phyloP scores from a whole-genome alignment of 37 sponge, comb jelly and placozoan genomes.

The Halichondria panicea region DNA sequence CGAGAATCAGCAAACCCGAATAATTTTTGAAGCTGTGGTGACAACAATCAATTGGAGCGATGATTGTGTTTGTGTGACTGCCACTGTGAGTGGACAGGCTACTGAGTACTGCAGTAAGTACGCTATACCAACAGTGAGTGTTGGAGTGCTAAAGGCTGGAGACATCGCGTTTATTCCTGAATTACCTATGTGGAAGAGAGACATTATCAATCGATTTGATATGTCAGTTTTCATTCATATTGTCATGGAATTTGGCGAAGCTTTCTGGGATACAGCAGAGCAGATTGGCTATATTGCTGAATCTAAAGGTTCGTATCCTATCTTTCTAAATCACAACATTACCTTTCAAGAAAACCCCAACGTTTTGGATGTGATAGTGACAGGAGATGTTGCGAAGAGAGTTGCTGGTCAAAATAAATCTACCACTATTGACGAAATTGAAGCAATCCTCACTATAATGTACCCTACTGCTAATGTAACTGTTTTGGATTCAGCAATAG shows the following conservation, averaged over 20 bases:
- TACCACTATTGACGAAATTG: constrained; percentile 34
- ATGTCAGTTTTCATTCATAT: too few species aligned
- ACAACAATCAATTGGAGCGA: constrained; percentile 39
- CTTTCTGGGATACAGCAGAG: too few species aligned
- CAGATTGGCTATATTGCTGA: constrained; percentile 6
- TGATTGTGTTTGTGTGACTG: constrained; percentile 59
- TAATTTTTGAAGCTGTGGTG: constrained; percentile 33
- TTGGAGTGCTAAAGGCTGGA: constrained; percentile 53
- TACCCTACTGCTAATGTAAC: constrained; percentile 31
- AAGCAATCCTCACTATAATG: constrained; percentile 33
- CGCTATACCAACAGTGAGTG: constrained; percentile 53
- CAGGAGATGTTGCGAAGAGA: constrained; percentile 30
- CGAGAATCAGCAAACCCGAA: constrained; percentile 5
- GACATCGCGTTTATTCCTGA: too few species aligned
- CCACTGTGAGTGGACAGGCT: not conserved
- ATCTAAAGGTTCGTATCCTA: constrained; percentile 24
- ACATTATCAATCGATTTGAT: too few species aligned
- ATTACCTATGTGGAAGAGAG: too few species aligned
- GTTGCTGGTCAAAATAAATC: constrained; percentile 16
- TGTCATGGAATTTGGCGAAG: too few species aligned
- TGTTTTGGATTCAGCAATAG: constrained; percentile 24
- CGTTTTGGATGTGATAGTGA: constrained; percentile 33
- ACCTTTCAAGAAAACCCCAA: constrained; percentile 14
- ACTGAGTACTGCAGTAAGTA: constrained; percentile 31
- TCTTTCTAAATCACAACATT: constrained; percentile 15